Evolutionary conservation across 1,140 invertebrate species (phyloP), one percentile per base, ranked within the genome.

Genomic region (Ceratosolen solmsi): DNA sequence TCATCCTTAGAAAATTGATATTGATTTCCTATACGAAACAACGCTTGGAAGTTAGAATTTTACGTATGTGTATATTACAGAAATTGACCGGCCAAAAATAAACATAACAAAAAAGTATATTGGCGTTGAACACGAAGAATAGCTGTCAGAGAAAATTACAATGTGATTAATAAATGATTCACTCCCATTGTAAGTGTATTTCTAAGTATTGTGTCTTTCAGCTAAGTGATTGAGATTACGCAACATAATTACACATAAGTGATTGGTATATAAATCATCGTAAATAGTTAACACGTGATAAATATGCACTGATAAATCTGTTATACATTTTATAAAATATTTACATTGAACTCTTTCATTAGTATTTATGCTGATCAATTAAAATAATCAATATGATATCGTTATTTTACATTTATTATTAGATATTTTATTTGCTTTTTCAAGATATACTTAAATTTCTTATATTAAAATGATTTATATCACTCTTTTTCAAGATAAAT

Each of bases 151-250:
- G n/a, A 51, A 49, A 77, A 77, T 30, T 20, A 25, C 20, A 27
- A 33, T 80, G 38, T 63, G 49, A 73, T 80, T 73, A 80, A 80
- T 60, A 68, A 80, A 60, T 80, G 78, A 80, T 13, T 73, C 70
- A 80, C 60, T 58, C 17, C 22, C 25, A n/a, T 5, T 49, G 13
- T 33, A n/a, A 51, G 30, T 33, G 20, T 30, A 51, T 51, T 49
- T 74, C 15, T 30, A 72, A 27, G 20, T 27, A 33, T 22, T 60
- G 9, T 41, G 17, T 49, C 11, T 2, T 54, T 63, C 33, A 70
- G 11, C 51, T n/a, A 20, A 33, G 54, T 72, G 58, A 73, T 73
- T 22, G 30, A 15, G n/a, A 30, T 80, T 80, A 51, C 27, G 54
- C 78, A 73, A 80, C 49, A 9, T 17, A 30, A 20, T 38, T 65